Evolutionary conservation across 2,113 vertebrate genomes (phyloP).

Genomic region (Delphinapterus leucas): DNA sequence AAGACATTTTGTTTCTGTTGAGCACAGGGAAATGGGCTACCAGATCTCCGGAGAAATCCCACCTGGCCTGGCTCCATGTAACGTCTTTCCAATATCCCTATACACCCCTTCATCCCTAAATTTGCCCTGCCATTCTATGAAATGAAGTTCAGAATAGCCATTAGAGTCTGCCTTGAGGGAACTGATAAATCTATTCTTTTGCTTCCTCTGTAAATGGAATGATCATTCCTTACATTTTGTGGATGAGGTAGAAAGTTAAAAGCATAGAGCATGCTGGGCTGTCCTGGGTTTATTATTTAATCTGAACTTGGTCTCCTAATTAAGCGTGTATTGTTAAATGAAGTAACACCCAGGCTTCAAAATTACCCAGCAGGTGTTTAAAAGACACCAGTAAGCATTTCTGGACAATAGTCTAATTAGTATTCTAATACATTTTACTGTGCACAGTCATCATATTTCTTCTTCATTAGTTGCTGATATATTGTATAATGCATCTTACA

Average conservation of each 20-base stretch:
- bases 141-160: not conserved
- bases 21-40: not conserved
- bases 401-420: slow-evolving; percentile 77
- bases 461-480: slow-evolving; percentile 81
- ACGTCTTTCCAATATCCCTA: not conserved
- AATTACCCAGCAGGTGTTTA: slow-evolving; percentile 82
- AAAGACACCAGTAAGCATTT: slow-evolving; percentile 81
- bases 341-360: slow-evolving; percentile 63
- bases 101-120: not conserved
- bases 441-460: slow-evolving; percentile 82
- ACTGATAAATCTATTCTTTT: not conserved
- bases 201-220: not conserved
- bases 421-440: slow-evolving; percentile 73
- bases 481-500: slow-evolving; percentile 49
- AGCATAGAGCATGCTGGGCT: not conserved
- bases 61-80: accelerated
- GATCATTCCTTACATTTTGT: accelerated
- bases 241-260: not conserved
- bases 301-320: slow-evolving; percentile 48
- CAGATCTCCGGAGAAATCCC: not conserved
- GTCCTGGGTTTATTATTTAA: slow-evolving; percentile 8
- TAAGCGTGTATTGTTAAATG: slow-evolving; percentile 60
- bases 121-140: not conserved
- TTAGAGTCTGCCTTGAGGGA: not conserved
- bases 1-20: not conserved